Evolutionary conservation across 1,140 invertebrate genomes (phyloP).

Genomic region (Euschistus heros): DNA sequence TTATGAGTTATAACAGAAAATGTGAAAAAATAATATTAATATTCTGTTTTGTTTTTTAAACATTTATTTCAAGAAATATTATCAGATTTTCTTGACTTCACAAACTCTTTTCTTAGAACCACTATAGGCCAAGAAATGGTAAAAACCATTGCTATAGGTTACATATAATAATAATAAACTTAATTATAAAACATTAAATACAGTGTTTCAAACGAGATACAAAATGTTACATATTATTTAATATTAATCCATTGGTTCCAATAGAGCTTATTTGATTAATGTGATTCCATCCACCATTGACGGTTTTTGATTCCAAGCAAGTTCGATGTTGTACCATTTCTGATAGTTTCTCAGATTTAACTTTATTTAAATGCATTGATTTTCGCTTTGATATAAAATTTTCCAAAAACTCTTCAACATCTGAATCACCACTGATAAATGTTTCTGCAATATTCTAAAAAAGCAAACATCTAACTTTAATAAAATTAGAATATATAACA

Average conservation of each 20-base stretch:
- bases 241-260: neutral
- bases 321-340: conserved; percentile 28
- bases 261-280: neutral
- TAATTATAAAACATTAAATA: no score
- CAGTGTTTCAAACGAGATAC: no score
- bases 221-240: no score
- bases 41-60: no score
- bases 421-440: conserved; percentile 29
- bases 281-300: conserved; percentile 2
- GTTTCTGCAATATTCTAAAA: conserved; percentile 28
- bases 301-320: neutral
- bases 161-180: no score
- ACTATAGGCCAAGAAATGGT: no score
- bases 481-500: neutral
- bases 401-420: conserved; percentile 31
- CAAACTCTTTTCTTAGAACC: no score
- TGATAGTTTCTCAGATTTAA: conserved; percentile 32
- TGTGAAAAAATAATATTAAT: no score
- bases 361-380: conserved; percentile 31
- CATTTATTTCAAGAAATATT: no score
- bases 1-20: no score
- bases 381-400: conserved; percentile 28
- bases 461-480: conserved; percentile 1
- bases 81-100: no score
- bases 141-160: no score